These are phyloP conservation scores for Carettochelys insculpta DNA, from an alignment of 2,113 vertebrate genomes.

Conservation along the genomic window DNA sequence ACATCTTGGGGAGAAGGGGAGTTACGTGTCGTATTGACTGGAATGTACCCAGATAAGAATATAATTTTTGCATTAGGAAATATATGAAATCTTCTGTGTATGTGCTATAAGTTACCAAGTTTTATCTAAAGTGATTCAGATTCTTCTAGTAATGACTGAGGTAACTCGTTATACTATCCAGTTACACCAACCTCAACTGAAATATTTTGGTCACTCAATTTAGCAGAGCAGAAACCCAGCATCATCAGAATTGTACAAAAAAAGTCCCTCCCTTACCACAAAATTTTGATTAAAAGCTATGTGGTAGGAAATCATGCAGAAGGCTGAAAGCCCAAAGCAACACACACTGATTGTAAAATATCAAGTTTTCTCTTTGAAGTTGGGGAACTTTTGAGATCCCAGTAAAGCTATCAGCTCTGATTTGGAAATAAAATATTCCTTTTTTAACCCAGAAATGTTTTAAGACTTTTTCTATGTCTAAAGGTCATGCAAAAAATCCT, in stretches of 20 bases:
- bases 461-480: not conserved
- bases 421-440: not conserved
- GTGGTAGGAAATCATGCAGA: not conserved
- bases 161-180: not conserved
- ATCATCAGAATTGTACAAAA: not conserved
- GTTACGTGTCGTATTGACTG: not conserved
- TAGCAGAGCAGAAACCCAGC: not conserved
- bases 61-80: not conserved
- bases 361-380: not conserved
- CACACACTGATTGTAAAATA: not conserved
- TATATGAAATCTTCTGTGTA: not conserved
- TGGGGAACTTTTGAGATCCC: not conserved
- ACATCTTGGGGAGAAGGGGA: rapidly evolving
- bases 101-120: not conserved
- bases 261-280: no score
- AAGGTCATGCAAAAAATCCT: no score
- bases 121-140: not conserved
- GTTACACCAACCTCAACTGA: not conserved
- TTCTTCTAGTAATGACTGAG: not conserved
- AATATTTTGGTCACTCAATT: not conserved
- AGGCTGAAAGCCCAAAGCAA: not conserved
- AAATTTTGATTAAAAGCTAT: not conserved
- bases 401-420: not conserved
- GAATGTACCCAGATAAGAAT: not conserved
- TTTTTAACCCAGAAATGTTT: not conserved